phyloP scores from a whole-genome alignment of 2,888 invertebrate species.

The Cheilosia grossa region DNA sequence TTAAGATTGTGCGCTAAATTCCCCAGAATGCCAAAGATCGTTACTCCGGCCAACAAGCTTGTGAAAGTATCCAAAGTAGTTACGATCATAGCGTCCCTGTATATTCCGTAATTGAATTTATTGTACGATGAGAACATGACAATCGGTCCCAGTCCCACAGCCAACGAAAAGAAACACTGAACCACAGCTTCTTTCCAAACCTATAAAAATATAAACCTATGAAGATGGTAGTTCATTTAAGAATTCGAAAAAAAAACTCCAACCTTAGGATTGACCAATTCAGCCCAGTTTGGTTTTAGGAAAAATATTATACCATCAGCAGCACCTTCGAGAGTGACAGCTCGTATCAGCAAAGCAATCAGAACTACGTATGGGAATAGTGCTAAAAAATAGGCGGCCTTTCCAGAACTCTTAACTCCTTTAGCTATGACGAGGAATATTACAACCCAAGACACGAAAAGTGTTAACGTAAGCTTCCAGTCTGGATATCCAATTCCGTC shows the following conservation, averaged over 20 bases:
- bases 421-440: conserved; percentile 88
- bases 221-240: neutral
- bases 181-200: conserved; percentile 92
- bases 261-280: conserved; percentile 87
- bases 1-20: conserved; percentile 88
- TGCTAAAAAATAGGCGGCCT: conserved; percentile 94
- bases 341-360: conserved; percentile 88
- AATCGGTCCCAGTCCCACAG: conserved; percentile 89
- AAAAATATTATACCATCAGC: conserved; percentile 90
- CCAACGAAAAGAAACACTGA: conserved; percentile 91
- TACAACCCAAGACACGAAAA: conserved; percentile 88
- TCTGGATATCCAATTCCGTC: conserved; percentile 85
- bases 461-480: conserved; percentile 88
- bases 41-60: conserved; percentile 90
- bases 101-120: conserved; percentile 87
- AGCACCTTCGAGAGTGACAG: conserved; percentile 88
- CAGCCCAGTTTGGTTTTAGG: conserved; percentile 90
- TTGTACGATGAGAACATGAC: conserved; percentile 92
- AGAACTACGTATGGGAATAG: conserved; percentile 92
- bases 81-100: conserved; percentile 91
- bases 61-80: conserved; percentile 92
- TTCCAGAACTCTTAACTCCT: conserved; percentile 91
- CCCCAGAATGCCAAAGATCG: conserved; percentile 92
- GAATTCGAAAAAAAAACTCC: neutral
- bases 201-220: conserved; percentile 80